These are phyloP conservation scores for Ochropleura plecta DNA, from an alignment of 2,888 invertebrate species.

Conservation along the genomic window DNA sequence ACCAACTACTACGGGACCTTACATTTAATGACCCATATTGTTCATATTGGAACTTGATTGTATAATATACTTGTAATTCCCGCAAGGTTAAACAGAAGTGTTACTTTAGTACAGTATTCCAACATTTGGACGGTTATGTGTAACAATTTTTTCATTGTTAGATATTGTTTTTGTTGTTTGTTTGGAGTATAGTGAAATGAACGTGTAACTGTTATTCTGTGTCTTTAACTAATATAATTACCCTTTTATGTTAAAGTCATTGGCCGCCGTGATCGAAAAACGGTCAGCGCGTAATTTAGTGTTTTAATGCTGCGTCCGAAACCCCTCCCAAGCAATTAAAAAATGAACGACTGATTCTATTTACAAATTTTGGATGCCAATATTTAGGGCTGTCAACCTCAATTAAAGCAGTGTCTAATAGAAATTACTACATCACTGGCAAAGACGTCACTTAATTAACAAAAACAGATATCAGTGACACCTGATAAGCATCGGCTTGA, in stretches of 20 bases:
- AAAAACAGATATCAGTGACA: background rate
- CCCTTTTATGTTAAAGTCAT: too few species aligned
- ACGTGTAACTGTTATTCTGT: background rate
- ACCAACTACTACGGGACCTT: too few species aligned
- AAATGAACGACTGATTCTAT: background rate
- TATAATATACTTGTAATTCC: background rate
- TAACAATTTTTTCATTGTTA: too few species aligned
- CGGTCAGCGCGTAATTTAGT: too few species aligned
- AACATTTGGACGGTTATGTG: too few species aligned
- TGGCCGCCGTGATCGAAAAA: too few species aligned
- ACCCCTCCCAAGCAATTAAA: too few species aligned
- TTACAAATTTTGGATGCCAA: background rate
- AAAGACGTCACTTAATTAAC: background rate
- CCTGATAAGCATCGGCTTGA: slow-evolving; percentile 1
- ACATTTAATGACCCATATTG: too few species aligned
- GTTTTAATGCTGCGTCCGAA: too few species aligned
- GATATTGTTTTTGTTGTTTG: background rate
- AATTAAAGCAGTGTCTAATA: background rate
- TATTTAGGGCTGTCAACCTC: background rate
- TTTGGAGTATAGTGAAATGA: background rate
- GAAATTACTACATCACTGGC: background rate
- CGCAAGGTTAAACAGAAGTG: background rate
- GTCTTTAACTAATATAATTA: background rate
- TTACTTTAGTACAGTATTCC: background rate
- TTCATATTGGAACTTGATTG: too few species aligned